A percentile compares a stretch with the other conserved stretches of the same genome.
Conservation (phyloP, 2,797 vertebrate species). For the Mormyrops boulengeri region DNA sequence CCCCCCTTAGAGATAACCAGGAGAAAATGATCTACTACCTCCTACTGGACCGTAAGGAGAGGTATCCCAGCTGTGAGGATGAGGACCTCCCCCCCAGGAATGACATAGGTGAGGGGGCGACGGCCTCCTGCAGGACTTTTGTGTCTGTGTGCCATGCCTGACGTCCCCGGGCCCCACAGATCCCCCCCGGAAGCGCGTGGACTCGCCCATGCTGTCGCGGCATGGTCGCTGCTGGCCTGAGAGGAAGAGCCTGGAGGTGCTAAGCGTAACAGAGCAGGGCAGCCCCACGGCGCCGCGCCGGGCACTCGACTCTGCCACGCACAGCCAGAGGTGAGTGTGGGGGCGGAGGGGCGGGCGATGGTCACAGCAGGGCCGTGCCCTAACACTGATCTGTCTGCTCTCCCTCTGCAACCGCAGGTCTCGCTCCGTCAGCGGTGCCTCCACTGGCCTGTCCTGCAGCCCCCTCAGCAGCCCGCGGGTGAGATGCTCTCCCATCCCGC, state of each 20-base stretch:
- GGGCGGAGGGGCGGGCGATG: background rate
- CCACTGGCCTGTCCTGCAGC: slow-evolving; percentile 77
- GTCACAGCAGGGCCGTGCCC: background rate
- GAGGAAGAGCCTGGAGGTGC: slow-evolving; percentile 83
- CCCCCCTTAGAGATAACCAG: slow-evolving; percentile 73
- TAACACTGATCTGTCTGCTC: background rate
- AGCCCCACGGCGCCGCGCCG: slow-evolving; percentile 80
- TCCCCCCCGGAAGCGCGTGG: slow-evolving; percentile 77
- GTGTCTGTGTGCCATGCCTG: background rate
- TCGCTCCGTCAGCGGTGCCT: slow-evolving; percentile 84
- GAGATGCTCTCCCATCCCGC: slow-evolving; percentile 41
- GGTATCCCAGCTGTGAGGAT: slow-evolving; percentile 86
- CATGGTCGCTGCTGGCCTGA: slow-evolving; percentile 85
- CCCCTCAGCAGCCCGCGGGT: slow-evolving; percentile 79
- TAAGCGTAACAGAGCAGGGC: slow-evolving; percentile 82
- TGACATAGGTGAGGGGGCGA: slow-evolving; percentile 57
- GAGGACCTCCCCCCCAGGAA: slow-evolving; percentile 82
- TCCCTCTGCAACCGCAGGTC: slow-evolving; percentile 59
- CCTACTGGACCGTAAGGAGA: slow-evolving; percentile 83
- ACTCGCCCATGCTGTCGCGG: slow-evolving; percentile 84
- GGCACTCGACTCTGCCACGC: slow-evolving; percentile 79
- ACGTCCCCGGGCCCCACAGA: slow-evolving; percentile 38
- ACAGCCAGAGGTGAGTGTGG: slow-evolving; percentile 75
- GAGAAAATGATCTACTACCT: slow-evolving; percentile 94
- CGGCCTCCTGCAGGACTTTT: background rate